Conservation (phyloP, 2,113 vertebrate species). For the Phaethornis superciliosus region DNA sequence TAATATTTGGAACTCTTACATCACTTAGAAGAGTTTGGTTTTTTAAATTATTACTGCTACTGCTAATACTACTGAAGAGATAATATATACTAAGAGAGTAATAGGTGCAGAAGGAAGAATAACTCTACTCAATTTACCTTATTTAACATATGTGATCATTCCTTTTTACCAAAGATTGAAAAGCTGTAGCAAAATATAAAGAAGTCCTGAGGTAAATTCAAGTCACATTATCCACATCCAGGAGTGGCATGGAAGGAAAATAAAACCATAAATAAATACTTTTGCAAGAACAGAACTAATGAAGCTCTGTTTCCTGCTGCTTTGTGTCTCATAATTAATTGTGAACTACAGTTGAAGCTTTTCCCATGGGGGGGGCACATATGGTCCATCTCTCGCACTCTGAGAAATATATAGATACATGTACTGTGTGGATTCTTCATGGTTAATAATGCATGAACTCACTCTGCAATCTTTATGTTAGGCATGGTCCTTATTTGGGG, state of each 20-base stretch:
- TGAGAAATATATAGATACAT: constrained; percentile 28
- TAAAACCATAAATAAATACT: constrained; percentile 16
- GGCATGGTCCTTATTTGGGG: not conserved
- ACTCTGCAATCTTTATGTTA: not conserved
- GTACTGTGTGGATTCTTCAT: constrained; percentile 16
- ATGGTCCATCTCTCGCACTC: constrained; percentile 47
- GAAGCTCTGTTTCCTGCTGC: not conserved
- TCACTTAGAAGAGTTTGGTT: not conserved
- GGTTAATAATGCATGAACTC: constrained; percentile 56
- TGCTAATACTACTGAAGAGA: not conserved
- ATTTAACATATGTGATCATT: not conserved
- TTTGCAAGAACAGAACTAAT: constrained; percentile 29
- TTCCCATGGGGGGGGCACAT: constrained; percentile 47
- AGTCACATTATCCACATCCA: not conserved
- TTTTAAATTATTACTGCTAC: not conserved
- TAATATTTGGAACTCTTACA: not conserved
- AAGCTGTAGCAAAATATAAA: not conserved
- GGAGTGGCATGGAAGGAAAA: not conserved
- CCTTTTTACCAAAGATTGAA: not conserved
- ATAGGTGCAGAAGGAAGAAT: not conserved
- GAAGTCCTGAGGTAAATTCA: not conserved
- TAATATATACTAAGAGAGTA: not conserved
- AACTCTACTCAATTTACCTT: not conserved
- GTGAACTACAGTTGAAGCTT: constrained; percentile 35
- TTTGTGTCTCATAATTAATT: constrained; percentile 50